A percentile compares a stretch with the other conserved stretches of the same genome.
These are phyloP conservation scores for Drosophila imparisetae DNA, from an alignment of 2,888 invertebrate species.

Conservation along the genomic window DNA sequence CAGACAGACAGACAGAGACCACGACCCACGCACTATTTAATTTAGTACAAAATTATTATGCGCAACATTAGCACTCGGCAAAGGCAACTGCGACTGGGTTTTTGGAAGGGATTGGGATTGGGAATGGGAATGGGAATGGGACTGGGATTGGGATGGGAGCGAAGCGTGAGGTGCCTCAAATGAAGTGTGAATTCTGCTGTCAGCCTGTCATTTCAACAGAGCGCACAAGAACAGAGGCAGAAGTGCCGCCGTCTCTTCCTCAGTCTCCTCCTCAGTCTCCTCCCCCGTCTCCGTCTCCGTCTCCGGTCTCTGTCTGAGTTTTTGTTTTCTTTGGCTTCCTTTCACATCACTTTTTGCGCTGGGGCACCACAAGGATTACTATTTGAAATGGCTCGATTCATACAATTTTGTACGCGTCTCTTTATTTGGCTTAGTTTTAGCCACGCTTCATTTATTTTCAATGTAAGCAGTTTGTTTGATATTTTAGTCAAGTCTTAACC, in stretches of 20 bases:
- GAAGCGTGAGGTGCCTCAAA: constrained; percentile 70
- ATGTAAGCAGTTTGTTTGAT: background rate
- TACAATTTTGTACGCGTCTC: background rate
- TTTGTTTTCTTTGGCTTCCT: constrained; percentile 19
- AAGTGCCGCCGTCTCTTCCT: constrained; percentile 45
- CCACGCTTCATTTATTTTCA: background rate
- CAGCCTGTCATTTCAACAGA: constrained; percentile 64
- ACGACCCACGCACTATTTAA: constrained; percentile 80
- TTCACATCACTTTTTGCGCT: constrained; percentile 7
- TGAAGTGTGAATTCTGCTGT: constrained; percentile 80
- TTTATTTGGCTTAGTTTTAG: background rate
- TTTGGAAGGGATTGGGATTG: background rate
- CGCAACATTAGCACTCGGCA: constrained; percentile 78
- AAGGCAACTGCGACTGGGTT: constrained; percentile 17
- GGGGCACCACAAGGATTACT: constrained; percentile 18
- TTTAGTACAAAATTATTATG: constrained; percentile 81
- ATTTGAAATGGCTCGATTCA: constrained; percentile 9
- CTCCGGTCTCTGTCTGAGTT: constrained; percentile 12
- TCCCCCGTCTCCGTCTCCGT: background rate
- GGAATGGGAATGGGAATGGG: constrained; percentile 6
- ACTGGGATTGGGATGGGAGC: constrained; percentile 12
- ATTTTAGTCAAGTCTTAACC: background rate
- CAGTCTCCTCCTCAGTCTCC: background rate
- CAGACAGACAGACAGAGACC: constrained; percentile 12
- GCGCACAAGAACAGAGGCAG: constrained; percentile 37